A percentile compares a stretch with the other conserved stretches of the same genome.
Conservation (phyloP, 2,888 invertebrate genomes). For the Pomacea canaliculata region DNA sequence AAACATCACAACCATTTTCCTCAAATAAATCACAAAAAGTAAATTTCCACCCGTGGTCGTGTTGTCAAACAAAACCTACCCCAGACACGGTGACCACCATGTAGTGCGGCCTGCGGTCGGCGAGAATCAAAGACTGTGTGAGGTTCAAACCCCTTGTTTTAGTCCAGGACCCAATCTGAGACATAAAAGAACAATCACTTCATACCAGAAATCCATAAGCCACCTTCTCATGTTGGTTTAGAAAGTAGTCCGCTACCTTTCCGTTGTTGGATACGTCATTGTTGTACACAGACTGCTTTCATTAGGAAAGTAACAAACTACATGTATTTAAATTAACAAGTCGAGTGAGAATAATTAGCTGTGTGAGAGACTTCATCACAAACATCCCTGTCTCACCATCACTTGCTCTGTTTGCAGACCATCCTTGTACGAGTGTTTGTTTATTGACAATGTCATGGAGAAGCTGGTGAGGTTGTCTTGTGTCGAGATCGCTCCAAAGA, state of each 20-base stretch:
- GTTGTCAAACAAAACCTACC: slow-evolving; percentile 71
- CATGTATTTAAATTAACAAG: too few relatives aligned
- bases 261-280: too few relatives aligned
- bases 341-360: too few relatives aligned
- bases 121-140: slow-evolving; percentile 70
- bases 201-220: too few relatives aligned
- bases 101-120: slow-evolving; percentile 75
- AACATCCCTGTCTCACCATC: slow-evolving; percentile 45
- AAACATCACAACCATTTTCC: too few relatives aligned
- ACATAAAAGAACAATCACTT: background rate
- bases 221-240: too few relatives aligned
- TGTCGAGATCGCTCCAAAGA: slow-evolving; percentile 41
- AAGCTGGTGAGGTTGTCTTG: slow-evolving; percentile 74
- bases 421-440: slow-evolving; percentile 29
- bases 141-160: slow-evolving; percentile 83
- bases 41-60: too few relatives aligned
- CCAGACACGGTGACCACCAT: slow-evolving; percentile 83
- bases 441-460: slow-evolving; percentile 42
- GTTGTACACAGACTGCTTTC: too few relatives aligned
- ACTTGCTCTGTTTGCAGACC: slow-evolving; percentile 70
- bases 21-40: too few relatives aligned
- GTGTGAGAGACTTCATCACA: too few relatives aligned
- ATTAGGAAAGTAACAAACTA: too few relatives aligned
- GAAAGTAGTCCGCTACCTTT: too few relatives aligned
- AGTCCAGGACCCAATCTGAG: slow-evolving; percentile 76